Evolutionary conservation across 2,113 vertebrate species (phyloP).

Genomic region (Phrynosoma platyrhinos): DNA sequence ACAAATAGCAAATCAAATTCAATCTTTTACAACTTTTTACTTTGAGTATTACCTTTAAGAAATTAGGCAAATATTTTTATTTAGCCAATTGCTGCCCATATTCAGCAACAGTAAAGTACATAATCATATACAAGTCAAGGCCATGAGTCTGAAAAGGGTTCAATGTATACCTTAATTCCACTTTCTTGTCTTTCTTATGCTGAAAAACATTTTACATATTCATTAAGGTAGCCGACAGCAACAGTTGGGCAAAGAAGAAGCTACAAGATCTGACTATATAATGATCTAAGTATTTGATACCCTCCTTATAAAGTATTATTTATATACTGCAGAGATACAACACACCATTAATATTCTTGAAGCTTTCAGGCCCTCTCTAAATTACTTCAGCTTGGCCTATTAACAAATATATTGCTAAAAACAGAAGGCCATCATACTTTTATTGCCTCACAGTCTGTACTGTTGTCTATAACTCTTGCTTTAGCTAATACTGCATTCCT

Average conservation of each 20-base stretch:
- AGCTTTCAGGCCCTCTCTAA: neutral
- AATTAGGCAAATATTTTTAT: slow-evolving; percentile 21
- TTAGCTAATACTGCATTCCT: too few species aligned
- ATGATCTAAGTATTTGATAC: slow-evolving; percentile 1
- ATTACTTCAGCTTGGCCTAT: neutral
- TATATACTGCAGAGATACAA: slow-evolving; percentile 22
- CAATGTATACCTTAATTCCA: too few species aligned
- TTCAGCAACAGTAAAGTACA: neutral
- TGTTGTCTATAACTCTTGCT: neutral
- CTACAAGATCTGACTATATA: slow-evolving; percentile 40
- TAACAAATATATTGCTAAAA: neutral
- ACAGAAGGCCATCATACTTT: neutral
- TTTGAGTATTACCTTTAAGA: neutral
- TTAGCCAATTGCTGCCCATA: slow-evolving; percentile 15
- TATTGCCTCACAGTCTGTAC: neutral
- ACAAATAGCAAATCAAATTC: slow-evolving; percentile 24
- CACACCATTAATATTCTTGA: slow-evolving; percentile 28
- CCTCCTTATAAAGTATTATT: slow-evolving; percentile 21
- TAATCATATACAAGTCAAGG: neutral
- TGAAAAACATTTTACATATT: neutral
- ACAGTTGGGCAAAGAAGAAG: neutral
- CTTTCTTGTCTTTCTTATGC: neutral
- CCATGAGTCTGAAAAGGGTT: neutral
- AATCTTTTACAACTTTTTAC: slow-evolving; percentile 27
- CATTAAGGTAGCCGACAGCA: neutral